A percentile compares a stretch with the other conserved stretches of the same genome.
Evolutionary conservation across 1,140 invertebrate species (phyloP).

Genomic region (Calephelis nemesis): DNA sequence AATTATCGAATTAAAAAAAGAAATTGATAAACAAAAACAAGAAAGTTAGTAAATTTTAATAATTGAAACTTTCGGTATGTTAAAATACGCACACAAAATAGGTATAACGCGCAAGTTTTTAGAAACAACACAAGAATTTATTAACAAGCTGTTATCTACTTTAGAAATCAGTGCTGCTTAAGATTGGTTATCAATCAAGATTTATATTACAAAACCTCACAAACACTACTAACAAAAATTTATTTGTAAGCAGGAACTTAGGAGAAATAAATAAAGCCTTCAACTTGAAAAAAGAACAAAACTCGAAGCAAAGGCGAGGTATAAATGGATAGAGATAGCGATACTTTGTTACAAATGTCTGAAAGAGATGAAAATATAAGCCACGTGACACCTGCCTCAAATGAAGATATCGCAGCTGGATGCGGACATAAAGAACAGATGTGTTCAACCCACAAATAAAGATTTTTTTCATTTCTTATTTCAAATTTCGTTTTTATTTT

Average conservation of each 20-base stretch:
- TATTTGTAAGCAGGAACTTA: constrained; percentile 58
- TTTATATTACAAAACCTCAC: constrained; percentile 24
- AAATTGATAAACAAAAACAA: no score
- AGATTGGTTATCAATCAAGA: constrained; percentile 16
- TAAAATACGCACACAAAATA: no score
- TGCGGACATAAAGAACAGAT: constrained; percentile 52
- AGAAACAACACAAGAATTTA: neutral
- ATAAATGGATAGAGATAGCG: constrained; percentile 55
- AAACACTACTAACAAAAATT: constrained; percentile 41
- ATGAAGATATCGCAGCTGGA: constrained; percentile 78
- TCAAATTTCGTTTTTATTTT: constrained; percentile 12
- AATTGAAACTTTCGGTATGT: no score
- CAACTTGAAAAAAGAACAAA: constrained; percentile 50
- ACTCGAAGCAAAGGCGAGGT: constrained; percentile 48
- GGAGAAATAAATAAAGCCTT: constrained; percentile 67
- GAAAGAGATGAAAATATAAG: constrained; percentile 42
- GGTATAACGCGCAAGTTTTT: no score
- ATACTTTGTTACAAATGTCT: constrained; percentile 24
- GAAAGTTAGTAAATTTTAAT: no score
- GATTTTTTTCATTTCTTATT: constrained; percentile 26
- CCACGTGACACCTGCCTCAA: constrained; percentile 76
- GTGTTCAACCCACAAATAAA: constrained; percentile 47
- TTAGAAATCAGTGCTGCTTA: constrained; percentile 12
- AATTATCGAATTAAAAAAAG: no score
- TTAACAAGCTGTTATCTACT: constrained; percentile 4